Evolutionary conservation across 2,113 vertebrate genomes (phyloP), one percentile per base, ranked within the genome.

Genomic region (Mormoops blainvillei): DNA sequence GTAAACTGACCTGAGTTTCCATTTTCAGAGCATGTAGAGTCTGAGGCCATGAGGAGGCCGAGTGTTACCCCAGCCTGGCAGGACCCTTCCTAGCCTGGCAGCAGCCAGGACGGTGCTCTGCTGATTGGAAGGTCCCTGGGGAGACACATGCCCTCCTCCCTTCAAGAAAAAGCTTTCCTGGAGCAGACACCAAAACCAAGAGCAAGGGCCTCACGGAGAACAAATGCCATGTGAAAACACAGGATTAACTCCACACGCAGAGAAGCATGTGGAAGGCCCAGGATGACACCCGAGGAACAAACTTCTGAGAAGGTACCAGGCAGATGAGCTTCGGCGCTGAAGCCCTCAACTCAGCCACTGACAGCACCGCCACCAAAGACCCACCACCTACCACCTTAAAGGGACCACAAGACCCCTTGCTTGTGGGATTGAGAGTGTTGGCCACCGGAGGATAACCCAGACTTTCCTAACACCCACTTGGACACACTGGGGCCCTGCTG

Each of bases 251-350:
- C 41, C 48, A 28, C 0, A 4, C 3, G 43, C 24, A 36, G 54
- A 87, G 61, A 81, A 11, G 36, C 3, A 5, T 0, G 0, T 0
- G 0, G 89, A 56, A 54, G 70, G 41, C 20, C 41, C 4, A 0
- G 28, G 22, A 52, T 24, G 38, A 22, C 10, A 28, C 6, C 31
- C 1, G 16, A n/a, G 4, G 16, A 7, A 10, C 8, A 22, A 7
- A 11, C 33, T 58, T 38, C 70, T 33, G 54, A 92, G 38, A 81
- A 36, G 56, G 54, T 3, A 2, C 24, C 48, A 4, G 13, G 78
- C 61, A 74, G 38, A 81, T 65, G 28, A 41, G 10, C 11, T 38
- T 45, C 3, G 0, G n/a, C 45, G 36, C 3, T 15, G 22, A 76
- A 1, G 1, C 26, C n/a, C 26, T 76, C 4, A 28, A 6, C 36